phyloP scores from a whole-genome alignment of 1,140 invertebrate species.

The Drosophila setifemur region DNA sequence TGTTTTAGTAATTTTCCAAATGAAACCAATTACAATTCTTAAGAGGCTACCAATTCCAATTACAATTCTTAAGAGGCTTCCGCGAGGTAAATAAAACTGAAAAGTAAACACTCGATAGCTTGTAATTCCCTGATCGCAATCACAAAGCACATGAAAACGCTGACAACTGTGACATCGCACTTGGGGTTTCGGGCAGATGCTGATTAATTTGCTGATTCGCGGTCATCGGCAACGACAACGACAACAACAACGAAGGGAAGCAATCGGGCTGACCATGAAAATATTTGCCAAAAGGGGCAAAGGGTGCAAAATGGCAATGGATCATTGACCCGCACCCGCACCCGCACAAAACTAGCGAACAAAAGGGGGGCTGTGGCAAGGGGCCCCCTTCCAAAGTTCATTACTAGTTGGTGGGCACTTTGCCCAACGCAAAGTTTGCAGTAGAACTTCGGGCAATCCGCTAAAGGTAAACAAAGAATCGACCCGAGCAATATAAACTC shows the following conservation, averaged over 20 bases:
- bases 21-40: too few species aligned
- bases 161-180: neutral
- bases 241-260: neutral
- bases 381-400: constrained; percentile 47
- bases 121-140: neutral
- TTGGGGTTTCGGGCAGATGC: neutral
- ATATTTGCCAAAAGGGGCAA: constrained; percentile 23
- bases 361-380: neutral
- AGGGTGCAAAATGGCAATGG: constrained; percentile 18
- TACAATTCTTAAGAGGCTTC: too few species aligned
- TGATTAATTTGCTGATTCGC: neutral
- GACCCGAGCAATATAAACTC: constrained; percentile 19
- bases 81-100: neutral
- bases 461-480: constrained; percentile 74
- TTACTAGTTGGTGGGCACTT: constrained; percentile 45
- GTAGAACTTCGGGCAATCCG: constrained; percentile 37
- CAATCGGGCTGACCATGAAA: constrained; percentile 41
- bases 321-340: constrained; percentile 43
- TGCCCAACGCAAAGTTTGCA: constrained; percentile 15
- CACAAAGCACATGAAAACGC: neutral
- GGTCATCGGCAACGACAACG: constrained; percentile 6
- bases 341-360: constrained; percentile 6
- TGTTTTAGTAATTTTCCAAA: too few species aligned
- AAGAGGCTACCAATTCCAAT: too few species aligned
- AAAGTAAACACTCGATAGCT: neutral